Base-by-base conservation (phyloP, 2,113 vertebrate species). In the Ceratotherium simum region DNA sequence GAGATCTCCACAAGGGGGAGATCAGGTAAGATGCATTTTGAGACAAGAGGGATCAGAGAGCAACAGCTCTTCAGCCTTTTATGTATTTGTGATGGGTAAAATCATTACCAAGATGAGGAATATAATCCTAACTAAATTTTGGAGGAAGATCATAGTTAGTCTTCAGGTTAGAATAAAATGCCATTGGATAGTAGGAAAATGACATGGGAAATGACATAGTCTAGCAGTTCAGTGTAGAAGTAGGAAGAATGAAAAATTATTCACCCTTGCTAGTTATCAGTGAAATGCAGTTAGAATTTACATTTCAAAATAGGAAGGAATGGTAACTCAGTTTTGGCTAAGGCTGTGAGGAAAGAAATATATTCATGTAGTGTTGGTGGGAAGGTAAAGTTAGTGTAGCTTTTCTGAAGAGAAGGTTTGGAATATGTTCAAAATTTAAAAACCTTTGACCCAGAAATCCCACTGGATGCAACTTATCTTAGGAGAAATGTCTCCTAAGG, bases 1-100 rank as follows among this genome's bases (percentile, higher is more conserved):
- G 99, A 99, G 98, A 99, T 99, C 84, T 99, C 99, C 98, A 99
- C 70, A 9, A 98, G 99, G 11, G 99, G 99, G 0, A 95, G 82
- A 18, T 75, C 98, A 73, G 99, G 99, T 98, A 99, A 60, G 14
- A n/a, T 46, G 82, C 0, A 0, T 62, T 90, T 88, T 58, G 33
- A 67, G 46, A 36, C 20, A 14, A 62, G 46, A 65, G 48, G 39
- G 51, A 12, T 87, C 25, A 10, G 51, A 95, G 60, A 83, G 11
- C 31, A 67, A 14, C n/a, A 56, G 25, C 46, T 78, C 64, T 81
- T 62, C 23, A 31, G 79, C 73, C 36, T 33, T 42, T 42, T 70
- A 56, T 17, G 8, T 92, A 51, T 91, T 54, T 89, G 54, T 69
- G 36, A 29, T 64, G 48, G 48, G 39, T 94, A 80, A 93, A 64